phyloP scores from a whole-genome alignment of 1,140 invertebrate species.

The Lamellibrachia luymesi region DNA sequence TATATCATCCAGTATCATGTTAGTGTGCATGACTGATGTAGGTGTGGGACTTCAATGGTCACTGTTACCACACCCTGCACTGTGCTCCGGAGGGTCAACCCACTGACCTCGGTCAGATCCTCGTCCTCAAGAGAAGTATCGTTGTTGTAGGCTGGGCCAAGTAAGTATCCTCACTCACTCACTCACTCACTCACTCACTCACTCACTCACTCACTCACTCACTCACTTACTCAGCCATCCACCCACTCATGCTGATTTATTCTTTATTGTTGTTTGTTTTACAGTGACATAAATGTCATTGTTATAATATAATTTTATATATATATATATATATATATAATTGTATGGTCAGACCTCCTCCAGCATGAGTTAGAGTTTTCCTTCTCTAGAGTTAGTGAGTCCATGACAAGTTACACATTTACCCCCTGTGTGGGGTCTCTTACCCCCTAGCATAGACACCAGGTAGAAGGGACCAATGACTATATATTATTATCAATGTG shows the following conservation, averaged over 20 bases:
- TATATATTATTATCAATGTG: too few species aligned
- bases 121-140: constrained; percentile 50
- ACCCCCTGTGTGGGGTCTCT: too few species aligned
- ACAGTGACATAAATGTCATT: background rate
- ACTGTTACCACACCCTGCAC: constrained; percentile 51
- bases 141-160: constrained; percentile 53
- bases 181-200: background rate
- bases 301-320: background rate
- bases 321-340: background rate
- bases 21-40: constrained; percentile 25
- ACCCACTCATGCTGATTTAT: background rate
- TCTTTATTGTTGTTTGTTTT: background rate
- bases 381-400: too few species aligned
- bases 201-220: background rate
- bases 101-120: constrained; percentile 52
- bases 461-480: too few species aligned
- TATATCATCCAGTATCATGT: background rate
- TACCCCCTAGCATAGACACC: too few species aligned
- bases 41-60: constrained; percentile 58
- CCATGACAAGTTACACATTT: too few species aligned
- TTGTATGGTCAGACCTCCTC: too few species aligned
- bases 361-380: too few species aligned
- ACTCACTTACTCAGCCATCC: background rate
- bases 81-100: constrained; percentile 49
- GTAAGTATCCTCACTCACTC: constrained; percentile 35